A percentile compares a stretch with the other conserved stretches of the same genome.
phyloP scores from a whole-genome alignment of 2,888 invertebrate species.

The Saturnia pavonia region DNA sequence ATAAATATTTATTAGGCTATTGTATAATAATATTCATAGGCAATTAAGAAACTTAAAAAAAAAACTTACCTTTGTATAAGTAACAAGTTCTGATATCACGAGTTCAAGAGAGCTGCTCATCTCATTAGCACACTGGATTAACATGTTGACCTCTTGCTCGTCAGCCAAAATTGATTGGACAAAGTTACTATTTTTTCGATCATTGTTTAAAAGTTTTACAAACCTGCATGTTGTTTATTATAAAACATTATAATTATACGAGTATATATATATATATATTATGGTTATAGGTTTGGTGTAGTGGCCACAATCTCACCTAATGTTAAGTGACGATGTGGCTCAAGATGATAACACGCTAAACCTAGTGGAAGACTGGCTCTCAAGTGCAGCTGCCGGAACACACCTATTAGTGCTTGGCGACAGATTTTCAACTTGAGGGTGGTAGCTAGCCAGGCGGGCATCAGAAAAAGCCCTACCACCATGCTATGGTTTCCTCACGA shows the following conservation, averaged over 20 bases:
- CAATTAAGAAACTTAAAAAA: slow-evolving; percentile 5
- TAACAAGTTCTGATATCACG: slow-evolving; percentile 56
- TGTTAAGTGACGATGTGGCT: too few relatives aligned
- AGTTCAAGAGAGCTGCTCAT: slow-evolving; percentile 45
- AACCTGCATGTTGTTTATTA: slow-evolving; percentile 39
- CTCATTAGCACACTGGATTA: slow-evolving; percentile 50
- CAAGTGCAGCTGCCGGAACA: too few relatives aligned
- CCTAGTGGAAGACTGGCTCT: too few relatives aligned
- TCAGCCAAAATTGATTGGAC: slow-evolving; percentile 62
- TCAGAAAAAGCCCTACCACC: too few relatives aligned
- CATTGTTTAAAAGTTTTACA: slow-evolving; percentile 46
- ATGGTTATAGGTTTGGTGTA: too few relatives aligned
- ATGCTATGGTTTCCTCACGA: too few relatives aligned
- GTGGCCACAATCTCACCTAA: too few relatives aligned
- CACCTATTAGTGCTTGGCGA: too few relatives aligned
- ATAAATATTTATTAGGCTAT: neutral
- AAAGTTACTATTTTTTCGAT: slow-evolving; percentile 51
- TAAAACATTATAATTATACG: neutral
- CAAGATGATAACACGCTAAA: too few relatives aligned
- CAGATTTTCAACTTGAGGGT: too few relatives aligned
- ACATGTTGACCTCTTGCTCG: slow-evolving; percentile 51
- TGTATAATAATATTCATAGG: neutral
- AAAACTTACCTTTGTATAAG: slow-evolving; percentile 60
- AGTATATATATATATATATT: too few relatives aligned
- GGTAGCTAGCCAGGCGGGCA: too few relatives aligned